Conservation (phyloP, 1,140 invertebrate species). For the Zaprionus inermis region DNA sequence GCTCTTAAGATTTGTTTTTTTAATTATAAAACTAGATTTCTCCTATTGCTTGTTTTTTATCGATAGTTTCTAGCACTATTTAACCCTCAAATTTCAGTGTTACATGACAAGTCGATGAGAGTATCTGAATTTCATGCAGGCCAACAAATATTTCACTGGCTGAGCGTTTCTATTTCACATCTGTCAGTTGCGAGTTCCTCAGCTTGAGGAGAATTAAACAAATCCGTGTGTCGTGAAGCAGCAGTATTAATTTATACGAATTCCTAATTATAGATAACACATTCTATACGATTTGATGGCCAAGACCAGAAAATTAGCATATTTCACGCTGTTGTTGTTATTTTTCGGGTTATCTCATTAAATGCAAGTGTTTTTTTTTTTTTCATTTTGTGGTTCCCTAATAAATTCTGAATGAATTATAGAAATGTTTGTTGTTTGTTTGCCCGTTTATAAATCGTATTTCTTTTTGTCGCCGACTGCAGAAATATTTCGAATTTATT, state of each 20-base stretch:
- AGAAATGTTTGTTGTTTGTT: slow-evolving; percentile 21
- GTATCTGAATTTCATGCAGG: background rate
- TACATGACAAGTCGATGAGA: background rate
- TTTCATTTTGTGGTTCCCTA: background rate
- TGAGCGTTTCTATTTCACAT: background rate
- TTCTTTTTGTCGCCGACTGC: slow-evolving; percentile 64
- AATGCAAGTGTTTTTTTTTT: slow-evolving; percentile 20
- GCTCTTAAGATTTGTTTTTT: no score
- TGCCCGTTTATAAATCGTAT: slow-evolving; percentile 49
- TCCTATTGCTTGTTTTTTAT: background rate
- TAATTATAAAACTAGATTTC: no score
- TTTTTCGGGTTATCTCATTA: background rate
- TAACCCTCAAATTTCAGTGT: background rate
- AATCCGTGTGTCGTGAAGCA: background rate
- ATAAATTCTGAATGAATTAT: slow-evolving; percentile 1
- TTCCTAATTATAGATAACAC: slow-evolving; percentile 2
- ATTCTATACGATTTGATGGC: no score
- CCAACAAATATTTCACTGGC: background rate
- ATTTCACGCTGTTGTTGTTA: background rate
- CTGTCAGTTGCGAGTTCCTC: background rate
- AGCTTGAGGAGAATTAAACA: background rate
- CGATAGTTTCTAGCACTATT: background rate
- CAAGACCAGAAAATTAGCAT: slow-evolving; percentile 13
- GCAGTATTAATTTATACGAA: slow-evolving; percentile 17
- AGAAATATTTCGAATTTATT: slow-evolving; percentile 74